Evolutionary conservation across 2,797 vertebrate genomes (phyloP).

Genomic region (Channallabes apus): DNA sequence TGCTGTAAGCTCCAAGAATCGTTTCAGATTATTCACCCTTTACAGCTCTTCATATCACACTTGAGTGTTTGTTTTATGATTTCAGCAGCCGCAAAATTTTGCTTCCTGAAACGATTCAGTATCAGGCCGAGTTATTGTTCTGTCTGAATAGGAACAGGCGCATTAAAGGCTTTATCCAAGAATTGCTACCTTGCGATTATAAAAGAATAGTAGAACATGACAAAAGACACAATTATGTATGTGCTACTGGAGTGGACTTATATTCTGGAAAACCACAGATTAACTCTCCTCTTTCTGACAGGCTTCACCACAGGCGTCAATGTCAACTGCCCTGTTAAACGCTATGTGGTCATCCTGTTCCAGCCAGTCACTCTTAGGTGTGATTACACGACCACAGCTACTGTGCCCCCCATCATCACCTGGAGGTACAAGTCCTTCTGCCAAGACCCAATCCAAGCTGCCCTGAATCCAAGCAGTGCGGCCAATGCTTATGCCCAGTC

Average conservation of each 20-base stretch:
- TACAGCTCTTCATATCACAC: not conserved
- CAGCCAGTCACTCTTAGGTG: conserved; percentile 84
- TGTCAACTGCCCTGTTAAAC: conserved; percentile 76
- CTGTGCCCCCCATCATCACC: conserved; percentile 68
- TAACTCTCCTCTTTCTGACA: conserved; percentile 27
- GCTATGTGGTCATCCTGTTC: conserved; percentile 84
- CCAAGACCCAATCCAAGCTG: conserved; percentile 80
- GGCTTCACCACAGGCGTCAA: conserved; percentile 70
- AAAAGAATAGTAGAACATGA: not conserved
- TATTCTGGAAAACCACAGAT: not conserved
- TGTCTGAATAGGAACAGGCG: not conserved
- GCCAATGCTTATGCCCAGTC: conserved; percentile 73
- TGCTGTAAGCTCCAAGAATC: no score
- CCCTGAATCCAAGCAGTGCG: conserved; percentile 79
- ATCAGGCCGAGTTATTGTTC: not conserved
- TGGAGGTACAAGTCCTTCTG: conserved; percentile 92
- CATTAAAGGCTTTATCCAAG: not conserved
- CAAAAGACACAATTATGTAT: not conserved
- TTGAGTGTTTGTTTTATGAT: conserved; percentile 7
- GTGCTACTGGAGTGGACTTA: not conserved
- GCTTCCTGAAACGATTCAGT: not conserved
- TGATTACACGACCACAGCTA: conserved; percentile 68
- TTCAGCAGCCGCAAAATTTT: not conserved
- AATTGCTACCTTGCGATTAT: not conserved
- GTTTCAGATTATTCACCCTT: not conserved